A percentile compares a stretch with the other conserved stretches of the same genome.
Evolutionary conservation across 2,113 vertebrate species (phyloP).

Genomic region (Phaethon lepturus): DNA sequence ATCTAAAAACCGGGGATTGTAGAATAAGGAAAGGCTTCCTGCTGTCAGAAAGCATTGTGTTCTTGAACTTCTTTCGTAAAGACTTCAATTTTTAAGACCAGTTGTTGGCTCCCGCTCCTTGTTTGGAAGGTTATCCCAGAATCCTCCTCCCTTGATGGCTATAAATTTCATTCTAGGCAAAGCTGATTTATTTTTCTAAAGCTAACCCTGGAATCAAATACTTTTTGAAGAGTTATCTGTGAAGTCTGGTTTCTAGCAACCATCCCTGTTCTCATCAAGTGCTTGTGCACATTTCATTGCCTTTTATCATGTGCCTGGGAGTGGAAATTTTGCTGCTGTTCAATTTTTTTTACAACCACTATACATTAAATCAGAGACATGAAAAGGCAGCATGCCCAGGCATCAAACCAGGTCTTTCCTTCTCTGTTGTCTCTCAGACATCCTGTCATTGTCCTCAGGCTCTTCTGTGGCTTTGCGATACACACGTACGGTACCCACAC

Average conservation of each 20-base stretch:
- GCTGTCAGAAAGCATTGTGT: background rate
- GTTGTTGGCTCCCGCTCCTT: background rate
- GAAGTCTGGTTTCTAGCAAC: background rate
- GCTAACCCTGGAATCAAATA: background rate
- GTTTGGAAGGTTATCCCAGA: background rate
- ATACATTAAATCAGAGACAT: background rate
- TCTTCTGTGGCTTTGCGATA: background rate
- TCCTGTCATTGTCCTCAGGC: background rate
- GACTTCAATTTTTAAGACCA: background rate
- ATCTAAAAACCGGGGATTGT: background rate
- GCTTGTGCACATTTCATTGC: background rate
- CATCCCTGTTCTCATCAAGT: background rate
- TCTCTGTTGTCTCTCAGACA: fast-evolving
- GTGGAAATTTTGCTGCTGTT: background rate
- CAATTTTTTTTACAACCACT: background rate
- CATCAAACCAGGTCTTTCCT: background rate
- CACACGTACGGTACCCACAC: too few species aligned
- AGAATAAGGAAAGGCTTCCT: background rate
- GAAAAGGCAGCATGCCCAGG: background rate
- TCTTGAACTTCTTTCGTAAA: background rate
- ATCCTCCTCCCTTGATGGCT: background rate
- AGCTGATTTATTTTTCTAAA: background rate
- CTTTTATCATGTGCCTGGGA: background rate
- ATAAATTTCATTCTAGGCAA: background rate
- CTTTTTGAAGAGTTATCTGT: background rate